Base-by-base conservation (phyloP, 2,797 vertebrate genomes). In the Erethizon dorsatum region DNA sequence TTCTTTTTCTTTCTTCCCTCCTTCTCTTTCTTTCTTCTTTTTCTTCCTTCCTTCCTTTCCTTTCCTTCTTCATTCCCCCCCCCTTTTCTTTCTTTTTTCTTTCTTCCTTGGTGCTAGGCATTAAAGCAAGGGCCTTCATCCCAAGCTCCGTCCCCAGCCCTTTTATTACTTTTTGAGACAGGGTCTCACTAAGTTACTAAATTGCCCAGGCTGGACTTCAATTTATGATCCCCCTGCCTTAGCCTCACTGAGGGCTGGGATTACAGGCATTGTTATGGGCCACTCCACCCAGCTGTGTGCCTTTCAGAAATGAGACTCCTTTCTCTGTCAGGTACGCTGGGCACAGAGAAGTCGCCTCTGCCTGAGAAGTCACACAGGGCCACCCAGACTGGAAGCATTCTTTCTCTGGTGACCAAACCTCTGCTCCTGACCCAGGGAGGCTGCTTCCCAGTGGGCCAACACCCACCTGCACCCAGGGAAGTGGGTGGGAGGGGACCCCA, bases 291-390 rank as follows among this genome's bases (percentile, higher is more conserved):
- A 65, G 65, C 65, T 6, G 28, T 17, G 65, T 67, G 57, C 6
- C 57, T 59, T 59, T 59, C 59, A 61, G 1, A 61, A 61, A 61
- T 28, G 79, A 52, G 45, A 67, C 47, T 28, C 14, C 63, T 56
- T 65, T 18, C 41, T 54, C 24, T 0, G 15, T 73, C 1, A 28
- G 57, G 59, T 2, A 0, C 26, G 10, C 26, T 6, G 0, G 33
- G 56, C 0, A 0, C 8, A 24, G 63, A 90, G 52, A 41, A 65
- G 54, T 11, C 52, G 14, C 18, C 17, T 6, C 88, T 54, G 37
- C 11, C 63, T 67, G n/a, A 45, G 83, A 59, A 65, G 37, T 54
- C 52, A n/a, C 37, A 10, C 5, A 13, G 15, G 45, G 41, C 33
- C 13, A 1, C 63, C 20, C 59, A 45, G 17, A 4, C 5, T 1